Percentiles rank a stretch among this genome's conserved stretches.
These are phyloP conservation scores for Platichthys flesus DNA, from an alignment of 2,113 vertebrate species.

Conservation along the genomic window DNA sequence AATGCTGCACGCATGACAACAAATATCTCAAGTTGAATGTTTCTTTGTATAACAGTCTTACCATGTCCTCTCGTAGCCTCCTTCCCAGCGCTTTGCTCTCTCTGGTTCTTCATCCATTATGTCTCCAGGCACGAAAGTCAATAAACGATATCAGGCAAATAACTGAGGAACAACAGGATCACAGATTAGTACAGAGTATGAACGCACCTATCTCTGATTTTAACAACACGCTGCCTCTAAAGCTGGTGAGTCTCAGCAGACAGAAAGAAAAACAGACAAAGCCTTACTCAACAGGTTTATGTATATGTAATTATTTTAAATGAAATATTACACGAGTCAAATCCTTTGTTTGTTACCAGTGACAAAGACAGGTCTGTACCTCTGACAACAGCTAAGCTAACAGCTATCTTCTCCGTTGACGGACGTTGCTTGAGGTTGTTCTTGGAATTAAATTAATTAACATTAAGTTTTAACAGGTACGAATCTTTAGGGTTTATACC, in stretches of 20 bases:
- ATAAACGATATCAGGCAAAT: background rate
- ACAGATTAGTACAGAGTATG: background rate
- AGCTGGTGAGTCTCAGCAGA: background rate
- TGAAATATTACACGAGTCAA: background rate
- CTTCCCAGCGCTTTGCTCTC: constrained; percentile 96
- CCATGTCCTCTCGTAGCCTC: constrained; percentile 98
- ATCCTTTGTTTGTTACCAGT: background rate
- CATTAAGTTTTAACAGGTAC: too few relatives aligned
- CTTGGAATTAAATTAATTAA: background rate
- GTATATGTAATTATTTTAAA: background rate
- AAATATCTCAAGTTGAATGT: background rate
- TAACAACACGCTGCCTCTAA: background rate
- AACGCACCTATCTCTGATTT: background rate
- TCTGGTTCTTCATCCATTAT: constrained; percentile 96
- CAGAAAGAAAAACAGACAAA: too few relatives aligned
- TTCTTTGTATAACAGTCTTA: constrained; percentile 51
- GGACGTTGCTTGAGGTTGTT: background rate
- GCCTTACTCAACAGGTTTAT: too few relatives aligned
- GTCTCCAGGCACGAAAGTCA: background rate
- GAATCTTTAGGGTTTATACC: too few relatives aligned
- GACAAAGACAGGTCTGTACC: too few relatives aligned
- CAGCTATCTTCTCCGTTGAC: background rate
- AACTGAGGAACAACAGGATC: background rate
- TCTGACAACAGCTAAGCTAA: background rate
- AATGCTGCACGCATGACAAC: too few relatives aligned